Evolutionary conservation across 1,140 invertebrate species (phyloP), one percentile per base, ranked within the genome.

Genomic region (Trichonephila clavata): DNA sequence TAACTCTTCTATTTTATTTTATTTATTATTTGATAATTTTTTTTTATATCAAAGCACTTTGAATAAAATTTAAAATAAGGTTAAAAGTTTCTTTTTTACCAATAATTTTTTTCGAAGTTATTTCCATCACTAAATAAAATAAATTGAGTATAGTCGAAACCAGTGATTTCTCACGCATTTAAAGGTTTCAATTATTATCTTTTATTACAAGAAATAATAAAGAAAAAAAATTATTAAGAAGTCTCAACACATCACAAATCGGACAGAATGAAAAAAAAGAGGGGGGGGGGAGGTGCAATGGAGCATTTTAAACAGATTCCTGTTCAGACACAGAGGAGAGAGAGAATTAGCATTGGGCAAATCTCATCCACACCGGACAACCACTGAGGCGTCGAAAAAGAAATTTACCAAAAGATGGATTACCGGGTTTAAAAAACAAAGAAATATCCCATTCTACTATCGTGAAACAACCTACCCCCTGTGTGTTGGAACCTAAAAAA

Each of bases 331-430:
- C 63, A 27, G 63, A 68, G 21, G 24, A 24, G 63, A 24, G 24
- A 68, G 18, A 88, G 61, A 89, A 89, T 71, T 71, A 89, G 63
- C 63, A 43, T 89, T 32, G n/a, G 32, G 20, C 61, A 68, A 89
- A 88, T 84, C 81, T 32, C 81, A 24, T 84, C 81, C 81, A 2
- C 57, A 13, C 61, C 16, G 27, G 61, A 57, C 63, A 68, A 89
- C 87, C 65, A 77, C 89, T n/a, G 57, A 90, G 89, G 89, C 65
- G 89, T 81, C 89, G 89, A 90, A 90, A 90, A 80, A 90, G 89
- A 43, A 90, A 90, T 90, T 71, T 50, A 81, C 77, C 77, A 14
- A 77, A 90, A 90, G 89, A 90, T 90, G 89, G 89, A 90, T 90
- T 81, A 81, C 89, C 60, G 18, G 39, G 21, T 68, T 65, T 50